Base-by-base conservation (phyloP, 2,888 invertebrate genomes). In the Drosophila emarginata region DNA sequence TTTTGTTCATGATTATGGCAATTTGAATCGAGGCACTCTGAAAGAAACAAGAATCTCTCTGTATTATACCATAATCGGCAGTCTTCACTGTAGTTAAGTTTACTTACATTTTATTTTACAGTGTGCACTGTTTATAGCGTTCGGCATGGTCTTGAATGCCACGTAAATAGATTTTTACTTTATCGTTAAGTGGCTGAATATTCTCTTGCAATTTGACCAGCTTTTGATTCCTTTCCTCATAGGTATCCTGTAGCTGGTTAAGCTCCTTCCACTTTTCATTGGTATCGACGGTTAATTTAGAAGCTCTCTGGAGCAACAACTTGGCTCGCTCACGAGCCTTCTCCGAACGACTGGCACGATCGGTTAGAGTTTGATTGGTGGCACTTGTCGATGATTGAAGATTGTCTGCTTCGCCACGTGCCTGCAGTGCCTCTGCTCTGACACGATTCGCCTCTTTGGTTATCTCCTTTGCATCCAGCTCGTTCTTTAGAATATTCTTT, bases 281-380 rank as follows among this genome's bases (percentile, higher is more conserved):
- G 2, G 97, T 96, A 76, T 95, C 95, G 67, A 95, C 95, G 1
- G 97, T 97, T 21, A 99, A 93, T 84, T 95, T 95, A 40, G 96
- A 95, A 0, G 98, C 98, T 73, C 96, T 94, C 78, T 95, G 95
- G 63, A 96, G 93, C 62, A 99, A 92, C 50, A 93, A 92, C 88
- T 96, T 95, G 3, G 98, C 97, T 67, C 96, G 93, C 72, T 95
- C 94, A 80, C 97, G 95, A 1, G 97, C 96, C 71, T 94, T 94
- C 60, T 95, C 95, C 6, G 97, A 97, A 79, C 94, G 94, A 77
- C 94, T 94, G 2, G 96, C 95, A 72, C 96, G 95, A 67, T 94
- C 93, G 54, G 95, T 94, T 18, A 98, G 93, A 26, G 95, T 94
- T 69, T 93, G 93, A 71, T 96, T 95, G 1, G 97, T 96, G 62